phyloP scores from a whole-genome alignment of 2,888 invertebrate species.

The Marronus borbonicus region DNA sequence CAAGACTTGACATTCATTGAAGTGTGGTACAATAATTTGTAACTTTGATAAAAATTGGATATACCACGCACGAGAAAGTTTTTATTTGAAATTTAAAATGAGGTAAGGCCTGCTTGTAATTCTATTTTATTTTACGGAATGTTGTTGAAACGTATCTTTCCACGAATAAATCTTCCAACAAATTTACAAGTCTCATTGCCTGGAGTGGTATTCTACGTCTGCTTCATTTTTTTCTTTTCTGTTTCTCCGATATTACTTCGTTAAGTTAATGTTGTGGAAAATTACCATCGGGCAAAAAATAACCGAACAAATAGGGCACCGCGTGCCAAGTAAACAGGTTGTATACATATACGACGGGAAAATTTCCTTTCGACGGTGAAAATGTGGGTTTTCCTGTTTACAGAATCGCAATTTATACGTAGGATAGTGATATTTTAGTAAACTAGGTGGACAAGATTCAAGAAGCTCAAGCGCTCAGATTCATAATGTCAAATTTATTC shows the following conservation, averaged over 20 bases:
- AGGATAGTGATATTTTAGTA: too few relatives aligned
- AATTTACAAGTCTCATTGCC: conserved; percentile 45
- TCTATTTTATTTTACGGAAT: conserved; percentile 25
- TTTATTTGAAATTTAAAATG: conserved; percentile 36
- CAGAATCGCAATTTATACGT: too few relatives aligned
- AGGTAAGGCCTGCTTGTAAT: conserved; percentile 18
- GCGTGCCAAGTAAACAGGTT: conserved; percentile 10
- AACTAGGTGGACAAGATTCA: too few relatives aligned
- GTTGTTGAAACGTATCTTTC: conserved; percentile 13
- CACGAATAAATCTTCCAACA: conserved; percentile 37
- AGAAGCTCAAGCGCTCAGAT: too few relatives aligned
- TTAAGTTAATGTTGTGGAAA: conserved; percentile 44
- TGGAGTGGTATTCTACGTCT: conserved; percentile 23
- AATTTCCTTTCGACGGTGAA: too few relatives aligned
- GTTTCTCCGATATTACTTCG: conserved; percentile 40
- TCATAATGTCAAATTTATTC: too few relatives aligned
- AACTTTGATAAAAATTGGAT: not conserved
- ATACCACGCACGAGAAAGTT: not conserved
- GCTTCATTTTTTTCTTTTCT: conserved; percentile 20
- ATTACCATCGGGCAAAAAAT: conserved; percentile 40
- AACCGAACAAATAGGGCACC: conserved; percentile 14
- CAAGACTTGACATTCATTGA: not conserved
- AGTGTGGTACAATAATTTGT: not conserved
- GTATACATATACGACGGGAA: not conserved
- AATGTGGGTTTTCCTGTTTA: too few relatives aligned